Base-by-base conservation (phyloP, 2,113 vertebrate genomes). In the Lontra canadensis region DNA sequence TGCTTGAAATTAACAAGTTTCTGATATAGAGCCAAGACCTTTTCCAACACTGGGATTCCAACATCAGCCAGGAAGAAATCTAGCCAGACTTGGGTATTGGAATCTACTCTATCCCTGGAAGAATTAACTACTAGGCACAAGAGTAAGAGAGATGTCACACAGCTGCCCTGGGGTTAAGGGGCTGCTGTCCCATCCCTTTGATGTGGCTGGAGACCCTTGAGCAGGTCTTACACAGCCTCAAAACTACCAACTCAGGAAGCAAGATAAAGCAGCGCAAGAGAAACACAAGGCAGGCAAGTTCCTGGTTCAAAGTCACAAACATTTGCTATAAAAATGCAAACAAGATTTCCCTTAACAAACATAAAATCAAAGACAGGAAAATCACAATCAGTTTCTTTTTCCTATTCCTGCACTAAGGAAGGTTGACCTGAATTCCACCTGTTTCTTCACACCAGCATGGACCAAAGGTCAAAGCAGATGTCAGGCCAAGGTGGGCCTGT, bases 301-400 rank as follows among this genome's bases (percentile, higher is more conserved):
- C 97, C 97, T 80, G 44, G 80, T 93, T 93, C 94, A 84, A 93
- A 98, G 94, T 83, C 55, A 95, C 57, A 81, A 95, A 94, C 42
- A 80, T 59, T n/a, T 55, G 74, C 89, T 69, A 81, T 52, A 52
- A 95, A 96, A 98, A 89, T n/a, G 76, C 87, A 96, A 96, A 94
- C 86, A 95, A 95, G 83, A 92, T 97, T 96, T 98, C 92, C 94
- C 69, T 94, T 85, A 84, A 92, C 69, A 94, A 98, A 93, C 79
- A 97, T 42, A 81, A 94, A 97, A 96, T 96, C 98, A 96, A 97
- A 97, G 92, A 76, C 73, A 89, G 97, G 91, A 94, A 95, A 82
- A 69, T 84, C 42, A 84, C 25, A 87, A 52, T 26, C 0, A 3
- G 95, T 31, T 44, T 78, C 86, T 91, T 93, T 97, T 96, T 94